Evolutionary conservation across 2,888 invertebrate genomes (phyloP).

Genomic region (Heliconius sara): DNA sequence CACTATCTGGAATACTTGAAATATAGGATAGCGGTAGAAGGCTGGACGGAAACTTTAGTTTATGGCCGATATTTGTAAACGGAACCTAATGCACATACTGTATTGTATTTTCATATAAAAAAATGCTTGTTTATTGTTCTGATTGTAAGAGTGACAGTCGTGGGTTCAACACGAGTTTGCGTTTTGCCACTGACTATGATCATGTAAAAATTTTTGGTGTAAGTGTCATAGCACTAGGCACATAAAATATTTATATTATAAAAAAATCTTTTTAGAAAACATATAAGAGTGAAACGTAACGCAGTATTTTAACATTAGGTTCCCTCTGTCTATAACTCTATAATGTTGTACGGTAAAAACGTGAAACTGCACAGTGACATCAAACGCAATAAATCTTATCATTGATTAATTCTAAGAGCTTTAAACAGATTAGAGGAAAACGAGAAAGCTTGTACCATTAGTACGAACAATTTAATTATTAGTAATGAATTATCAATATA

Average conservation of each 20-base stretch:
- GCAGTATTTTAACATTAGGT: neutral
- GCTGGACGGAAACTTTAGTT: neutral
- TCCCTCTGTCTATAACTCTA: neutral
- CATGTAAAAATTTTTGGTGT: too few species aligned
- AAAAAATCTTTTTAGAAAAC: too few species aligned
- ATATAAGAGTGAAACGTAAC: too few species aligned
- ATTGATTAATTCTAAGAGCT: neutral
- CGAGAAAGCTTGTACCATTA: slow-evolving; percentile 2
- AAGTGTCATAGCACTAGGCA: too few species aligned
- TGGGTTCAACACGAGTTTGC: neutral
- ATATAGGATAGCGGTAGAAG: slow-evolving; percentile 2
- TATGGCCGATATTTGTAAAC: neutral
- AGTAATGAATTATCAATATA: slow-evolving; percentile 1
- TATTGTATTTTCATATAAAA: neutral
- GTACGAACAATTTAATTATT: slow-evolving; percentile 6
- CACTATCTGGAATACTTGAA: slow-evolving; percentile 8
- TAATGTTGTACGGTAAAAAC: neutral
- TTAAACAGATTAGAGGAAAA: neutral
- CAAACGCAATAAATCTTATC: neutral
- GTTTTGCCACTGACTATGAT: neutral
- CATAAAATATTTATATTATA: too few species aligned
- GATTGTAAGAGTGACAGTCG: neutral
- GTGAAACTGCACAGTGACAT: neutral
- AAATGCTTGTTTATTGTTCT: neutral
- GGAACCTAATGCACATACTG: too few species aligned